phyloP scores from a whole-genome alignment of 2,113 vertebrate species.

The Eretmodus cyanostictus region DNA sequence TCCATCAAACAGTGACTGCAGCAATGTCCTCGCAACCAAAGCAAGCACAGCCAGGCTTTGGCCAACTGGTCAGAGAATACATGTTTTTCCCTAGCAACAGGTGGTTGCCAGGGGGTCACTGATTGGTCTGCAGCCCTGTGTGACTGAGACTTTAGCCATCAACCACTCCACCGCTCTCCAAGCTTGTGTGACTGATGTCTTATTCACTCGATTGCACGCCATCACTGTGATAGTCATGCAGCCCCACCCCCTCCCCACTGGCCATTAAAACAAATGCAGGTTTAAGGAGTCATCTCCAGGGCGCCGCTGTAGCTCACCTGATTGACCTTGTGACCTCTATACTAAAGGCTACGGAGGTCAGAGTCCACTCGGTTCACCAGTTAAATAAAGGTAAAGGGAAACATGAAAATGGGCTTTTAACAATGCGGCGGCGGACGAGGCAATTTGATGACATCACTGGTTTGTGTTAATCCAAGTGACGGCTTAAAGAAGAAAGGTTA shows the following conservation, averaged over 20 bases:
- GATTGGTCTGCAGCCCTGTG: neutral
- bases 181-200: neutral
- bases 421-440: neutral
- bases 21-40: neutral
- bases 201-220: neutral
- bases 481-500: slow-evolving; percentile 9
- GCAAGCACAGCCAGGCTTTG: neutral
- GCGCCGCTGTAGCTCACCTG: neutral
- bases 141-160: neutral
- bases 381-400: neutral
- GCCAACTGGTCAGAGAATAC: neutral
- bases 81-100: neutral
- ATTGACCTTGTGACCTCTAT: neutral
- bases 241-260: neutral
- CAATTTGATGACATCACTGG: neutral
- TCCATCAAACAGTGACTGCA: neutral
- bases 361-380: neutral
- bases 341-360: neutral
- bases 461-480: neutral
- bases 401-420: neutral
- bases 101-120: neutral
- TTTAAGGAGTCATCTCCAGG: neutral
- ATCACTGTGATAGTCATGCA: neutral
- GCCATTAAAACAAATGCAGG: neutral
- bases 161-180: neutral